phyloP scores from a whole-genome alignment of 2,113 vertebrate species.

The Chaetorhynchus papuensis region DNA sequence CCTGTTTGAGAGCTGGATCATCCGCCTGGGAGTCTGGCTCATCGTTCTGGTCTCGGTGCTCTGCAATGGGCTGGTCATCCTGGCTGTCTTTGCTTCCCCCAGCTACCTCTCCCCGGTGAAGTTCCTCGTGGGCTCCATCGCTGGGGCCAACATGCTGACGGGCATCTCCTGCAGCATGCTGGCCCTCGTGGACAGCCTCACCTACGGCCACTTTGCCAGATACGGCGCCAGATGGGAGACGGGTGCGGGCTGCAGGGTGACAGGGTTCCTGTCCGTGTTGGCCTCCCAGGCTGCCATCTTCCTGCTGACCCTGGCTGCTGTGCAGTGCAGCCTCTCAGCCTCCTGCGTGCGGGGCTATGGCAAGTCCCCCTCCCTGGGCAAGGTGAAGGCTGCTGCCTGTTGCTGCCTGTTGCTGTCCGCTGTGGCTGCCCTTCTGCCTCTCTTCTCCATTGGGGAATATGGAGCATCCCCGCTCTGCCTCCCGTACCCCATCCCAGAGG shows the following conservation, averaged over 20 bases:
- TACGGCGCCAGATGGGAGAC: slow-evolving; percentile 88
- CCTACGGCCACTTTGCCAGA: slow-evolving; percentile 82
- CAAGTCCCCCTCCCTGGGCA: slow-evolving; percentile 77
- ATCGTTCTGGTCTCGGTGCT: slow-evolving; percentile 81
- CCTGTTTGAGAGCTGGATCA: slow-evolving; percentile 90
- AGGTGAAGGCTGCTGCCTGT: slow-evolving; percentile 76
- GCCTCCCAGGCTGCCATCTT: slow-evolving; percentile 87
- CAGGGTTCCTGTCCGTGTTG: slow-evolving; percentile 88
- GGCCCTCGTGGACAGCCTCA: slow-evolving; percentile 83
- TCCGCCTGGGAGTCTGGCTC: slow-evolving; percentile 89
- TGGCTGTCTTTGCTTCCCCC: slow-evolving; percentile 81
- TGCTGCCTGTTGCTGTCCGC: slow-evolving; percentile 83
- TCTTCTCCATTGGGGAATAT: slow-evolving; percentile 85
- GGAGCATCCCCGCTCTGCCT: slow-evolving; percentile 92
- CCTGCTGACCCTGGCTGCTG: slow-evolving; percentile 84
- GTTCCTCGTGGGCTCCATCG: slow-evolving; percentile 86
- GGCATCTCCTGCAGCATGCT: slow-evolving; percentile 85
- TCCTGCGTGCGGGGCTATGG: slow-evolving; percentile 78
- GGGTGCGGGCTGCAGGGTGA: slow-evolving; percentile 81
- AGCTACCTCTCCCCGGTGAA: slow-evolving; percentile 84
- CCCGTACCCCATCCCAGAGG: slow-evolving; percentile 79
- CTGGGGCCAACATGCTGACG: slow-evolving; percentile 84
- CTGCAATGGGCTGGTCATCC: slow-evolving; percentile 83
- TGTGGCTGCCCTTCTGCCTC: slow-evolving; percentile 78
- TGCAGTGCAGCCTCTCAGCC: slow-evolving; percentile 85